These are phyloP conservation scores for Pedicia rivosa DNA, from an alignment of 2,888 invertebrate genomes.

Conservation along the genomic window DNA sequence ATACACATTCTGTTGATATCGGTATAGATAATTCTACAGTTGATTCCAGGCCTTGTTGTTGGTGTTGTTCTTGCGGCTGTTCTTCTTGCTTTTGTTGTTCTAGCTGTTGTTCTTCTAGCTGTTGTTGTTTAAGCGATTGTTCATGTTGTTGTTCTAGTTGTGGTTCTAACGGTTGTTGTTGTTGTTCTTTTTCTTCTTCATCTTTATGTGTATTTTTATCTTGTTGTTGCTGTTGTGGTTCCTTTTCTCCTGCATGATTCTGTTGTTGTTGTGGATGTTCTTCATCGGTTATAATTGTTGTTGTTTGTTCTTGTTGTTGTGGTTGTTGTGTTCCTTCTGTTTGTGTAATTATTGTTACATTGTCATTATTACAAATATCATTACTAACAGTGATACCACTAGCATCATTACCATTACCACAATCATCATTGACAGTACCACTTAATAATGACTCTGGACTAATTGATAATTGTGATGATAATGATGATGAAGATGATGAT, in stretches of 20 bases:
- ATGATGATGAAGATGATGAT: conserved; percentile 12
- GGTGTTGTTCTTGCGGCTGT: conserved; percentile 2
- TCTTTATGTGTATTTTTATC: not conserved
- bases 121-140: conserved; percentile 14
- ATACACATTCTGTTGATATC: conserved; percentile 11
- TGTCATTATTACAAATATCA: too few relatives aligned
- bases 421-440: conserved; percentile 4
- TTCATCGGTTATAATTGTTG: conserved; percentile 1
- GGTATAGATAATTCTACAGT: not conserved
- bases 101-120: conserved; percentile 12
- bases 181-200: not conserved
- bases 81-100: conserved; percentile 7
- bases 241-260: too few relatives aligned
- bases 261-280: too few relatives aligned
- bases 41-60: conserved; percentile 1
- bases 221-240: too few relatives aligned
- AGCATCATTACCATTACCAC: not conserved
- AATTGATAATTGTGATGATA: conserved; percentile 20
- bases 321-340: too few relatives aligned
- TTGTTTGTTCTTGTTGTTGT: too few relatives aligned
- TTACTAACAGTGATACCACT: not conserved
- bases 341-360: too few relatives aligned
- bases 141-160: too few relatives aligned
- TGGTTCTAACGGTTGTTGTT: conserved; percentile 12
- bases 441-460: conserved; percentile 10